phyloP scores from a whole-genome alignment of 2,797 vertebrate species.

The Peromyscus eremicus region DNA sequence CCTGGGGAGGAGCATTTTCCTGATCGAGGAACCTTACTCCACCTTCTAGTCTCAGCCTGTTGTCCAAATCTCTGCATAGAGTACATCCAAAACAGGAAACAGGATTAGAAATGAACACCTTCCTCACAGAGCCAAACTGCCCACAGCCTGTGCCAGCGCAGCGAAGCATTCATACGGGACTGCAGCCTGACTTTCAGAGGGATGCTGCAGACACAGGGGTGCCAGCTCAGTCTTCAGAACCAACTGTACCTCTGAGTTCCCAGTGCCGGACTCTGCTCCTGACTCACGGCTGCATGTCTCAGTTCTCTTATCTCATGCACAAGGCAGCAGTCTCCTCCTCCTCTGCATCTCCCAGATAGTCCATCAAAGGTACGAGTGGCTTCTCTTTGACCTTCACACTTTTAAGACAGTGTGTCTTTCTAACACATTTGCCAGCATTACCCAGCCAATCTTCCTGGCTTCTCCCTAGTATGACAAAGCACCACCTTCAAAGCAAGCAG shows the following conservation, averaged over 20 bases:
- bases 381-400: background rate
- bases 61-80: background rate
- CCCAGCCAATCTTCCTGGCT: background rate
- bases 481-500: too few species aligned
- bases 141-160: background rate
- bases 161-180: background rate
- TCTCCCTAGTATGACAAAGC: background rate
- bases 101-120: background rate
- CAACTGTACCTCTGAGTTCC: background rate
- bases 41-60: background rate
- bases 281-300: background rate
- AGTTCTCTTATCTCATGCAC: accelerated
- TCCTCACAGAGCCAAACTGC: background rate
- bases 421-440: background rate
- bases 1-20: background rate
- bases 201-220: background rate
- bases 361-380: background rate
- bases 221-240: background rate
- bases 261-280: background rate
- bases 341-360: background rate
- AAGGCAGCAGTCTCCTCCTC: background rate
- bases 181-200: background rate
- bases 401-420: background rate
- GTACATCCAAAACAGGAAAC: background rate
- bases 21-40: background rate